These are phyloP conservation scores for Eira barbara DNA, from an alignment of 2,113 vertebrate species.

Conservation along the genomic window DNA sequence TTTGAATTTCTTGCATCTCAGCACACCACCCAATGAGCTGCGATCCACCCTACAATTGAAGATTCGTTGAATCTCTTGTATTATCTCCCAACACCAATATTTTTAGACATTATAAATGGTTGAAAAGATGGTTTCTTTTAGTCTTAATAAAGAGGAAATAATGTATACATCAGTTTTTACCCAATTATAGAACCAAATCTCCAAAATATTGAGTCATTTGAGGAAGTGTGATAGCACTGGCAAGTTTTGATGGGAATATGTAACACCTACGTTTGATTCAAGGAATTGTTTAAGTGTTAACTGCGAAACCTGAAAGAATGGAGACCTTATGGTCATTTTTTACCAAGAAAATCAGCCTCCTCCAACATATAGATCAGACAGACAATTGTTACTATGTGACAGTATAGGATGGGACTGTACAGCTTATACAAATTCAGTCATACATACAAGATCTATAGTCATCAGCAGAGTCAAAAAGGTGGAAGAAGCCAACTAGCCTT, in stretches of 20 bases:
- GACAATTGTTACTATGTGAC: background rate
- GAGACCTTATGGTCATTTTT: background rate
- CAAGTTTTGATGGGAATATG: background rate
- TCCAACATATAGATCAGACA: background rate
- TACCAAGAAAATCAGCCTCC: background rate
- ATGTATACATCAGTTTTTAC: background rate
- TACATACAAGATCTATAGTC: background rate
- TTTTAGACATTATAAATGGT: background rate
- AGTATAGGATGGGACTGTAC: background rate
- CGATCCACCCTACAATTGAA: background rate
- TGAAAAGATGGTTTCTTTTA: background rate
- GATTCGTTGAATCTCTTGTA: background rate
- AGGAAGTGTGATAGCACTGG: background rate
- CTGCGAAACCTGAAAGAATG: background rate
- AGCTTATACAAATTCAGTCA: background rate
- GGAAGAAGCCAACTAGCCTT: background rate
- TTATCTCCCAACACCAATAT: background rate
- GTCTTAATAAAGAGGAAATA: background rate
- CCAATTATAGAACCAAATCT: background rate
- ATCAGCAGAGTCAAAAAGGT: background rate
- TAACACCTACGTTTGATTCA: background rate
- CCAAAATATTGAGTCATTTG: conserved; percentile 24
- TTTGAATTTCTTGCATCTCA: background rate
- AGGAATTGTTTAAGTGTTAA: background rate
- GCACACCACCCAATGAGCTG: background rate